Evolutionary conservation across 2,888 invertebrate genomes (phyloP).

Genomic region (Lymantria monacha): DNA sequence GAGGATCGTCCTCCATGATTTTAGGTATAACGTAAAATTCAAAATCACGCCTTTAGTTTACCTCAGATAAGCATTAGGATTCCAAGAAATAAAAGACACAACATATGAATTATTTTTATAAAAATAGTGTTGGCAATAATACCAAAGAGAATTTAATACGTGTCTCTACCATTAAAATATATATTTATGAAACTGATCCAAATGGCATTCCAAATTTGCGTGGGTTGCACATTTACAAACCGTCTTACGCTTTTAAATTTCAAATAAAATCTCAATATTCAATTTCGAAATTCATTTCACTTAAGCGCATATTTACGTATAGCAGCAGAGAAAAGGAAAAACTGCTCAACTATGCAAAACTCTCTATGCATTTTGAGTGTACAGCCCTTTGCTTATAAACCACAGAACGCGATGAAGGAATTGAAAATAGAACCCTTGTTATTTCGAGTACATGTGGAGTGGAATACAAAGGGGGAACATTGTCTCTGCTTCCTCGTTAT

Average conservation of each 20-base stretch:
- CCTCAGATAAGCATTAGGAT: no score
- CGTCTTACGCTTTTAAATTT: constrained; percentile 31
- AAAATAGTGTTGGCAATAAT: no score
- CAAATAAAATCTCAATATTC: constrained; percentile 36
- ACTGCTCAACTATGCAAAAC: constrained; percentile 59
- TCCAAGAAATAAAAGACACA: no score
- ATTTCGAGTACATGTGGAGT: constrained; percentile 75
- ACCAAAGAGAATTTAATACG: not conserved
- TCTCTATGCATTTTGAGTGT: constrained; percentile 63
- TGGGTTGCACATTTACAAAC: constrained; percentile 24
- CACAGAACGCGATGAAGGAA: constrained; percentile 64
- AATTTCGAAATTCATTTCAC: constrained; percentile 43
- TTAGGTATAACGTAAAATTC: no score
- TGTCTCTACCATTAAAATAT: not conserved
- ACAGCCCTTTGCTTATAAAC: constrained; percentile 52
- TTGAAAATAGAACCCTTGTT: constrained; percentile 80
- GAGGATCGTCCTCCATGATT: no score
- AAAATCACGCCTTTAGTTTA: no score
- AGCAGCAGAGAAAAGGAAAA: constrained; percentile 42
- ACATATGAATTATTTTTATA: no score
- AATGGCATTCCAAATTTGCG: constrained; percentile 10
- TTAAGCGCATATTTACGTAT: constrained; percentile 44
- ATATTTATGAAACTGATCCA: not conserved
- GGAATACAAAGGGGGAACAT: constrained; percentile 73
- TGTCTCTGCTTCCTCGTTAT: constrained; percentile 75